Conservation (phyloP, 2,888 invertebrate species). For the Napeogenes inachia region DNA sequence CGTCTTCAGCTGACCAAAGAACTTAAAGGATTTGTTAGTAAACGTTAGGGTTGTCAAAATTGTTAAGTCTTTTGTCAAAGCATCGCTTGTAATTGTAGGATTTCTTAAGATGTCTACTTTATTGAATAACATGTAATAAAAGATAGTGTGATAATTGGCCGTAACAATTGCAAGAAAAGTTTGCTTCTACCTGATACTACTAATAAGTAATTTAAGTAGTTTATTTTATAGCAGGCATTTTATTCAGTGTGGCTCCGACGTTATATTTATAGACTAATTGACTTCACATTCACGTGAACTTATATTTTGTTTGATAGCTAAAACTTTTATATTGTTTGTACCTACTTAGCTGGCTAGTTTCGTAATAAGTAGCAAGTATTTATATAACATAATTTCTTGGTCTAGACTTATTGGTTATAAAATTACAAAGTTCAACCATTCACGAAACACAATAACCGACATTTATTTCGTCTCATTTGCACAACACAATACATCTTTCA, state of each 20-base stretch:
- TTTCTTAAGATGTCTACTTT: background rate
- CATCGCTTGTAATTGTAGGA: slow-evolving; percentile 4
- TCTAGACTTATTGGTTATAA: background rate
- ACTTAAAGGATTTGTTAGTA: slow-evolving; percentile 36
- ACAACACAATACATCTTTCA: slow-evolving; percentile 46
- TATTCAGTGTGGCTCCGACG: no score
- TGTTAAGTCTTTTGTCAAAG: slow-evolving; percentile 14
- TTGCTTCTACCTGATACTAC: background rate
- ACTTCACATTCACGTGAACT: no score
- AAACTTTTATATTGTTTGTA: no score
- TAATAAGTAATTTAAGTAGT: no score
- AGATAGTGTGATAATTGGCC: background rate
- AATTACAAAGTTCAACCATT: slow-evolving; percentile 37
- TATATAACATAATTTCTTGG: no score
- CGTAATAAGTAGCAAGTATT: no score
- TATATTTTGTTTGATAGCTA: no score
- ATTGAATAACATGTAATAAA: background rate
- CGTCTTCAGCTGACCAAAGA: slow-evolving; percentile 63
- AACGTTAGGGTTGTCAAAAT: slow-evolving; percentile 44
- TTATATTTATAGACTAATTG: no score
- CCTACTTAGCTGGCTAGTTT: no score
- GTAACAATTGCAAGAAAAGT: background rate
- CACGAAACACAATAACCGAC: slow-evolving; percentile 43
- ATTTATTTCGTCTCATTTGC: slow-evolving; percentile 56
- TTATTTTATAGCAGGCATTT: no score